A percentile compares a stretch with the other conserved stretches of the same genome.
Evolutionary conservation across 2,888 invertebrate species (phyloP).

Genomic region (Andricus curvator): DNA sequence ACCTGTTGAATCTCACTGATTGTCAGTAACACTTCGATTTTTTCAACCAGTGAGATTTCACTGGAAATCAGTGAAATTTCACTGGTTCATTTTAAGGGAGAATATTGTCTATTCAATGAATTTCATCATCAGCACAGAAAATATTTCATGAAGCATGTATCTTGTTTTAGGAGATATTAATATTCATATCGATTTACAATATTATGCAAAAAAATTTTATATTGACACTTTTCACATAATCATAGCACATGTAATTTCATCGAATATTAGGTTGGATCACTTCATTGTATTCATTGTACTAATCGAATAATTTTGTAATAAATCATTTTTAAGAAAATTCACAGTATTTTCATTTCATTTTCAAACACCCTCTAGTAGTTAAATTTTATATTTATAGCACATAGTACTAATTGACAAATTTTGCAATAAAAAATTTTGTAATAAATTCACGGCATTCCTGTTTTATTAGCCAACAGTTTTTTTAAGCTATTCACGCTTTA

Average conservation of each 20-base stretch:
- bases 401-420: too few species aligned
- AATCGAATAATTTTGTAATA: not conserved
- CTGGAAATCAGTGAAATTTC: too few species aligned
- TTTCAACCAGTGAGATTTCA: too few species aligned
- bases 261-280: not conserved
- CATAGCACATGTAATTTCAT: not conserved
- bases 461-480: too few species aligned
- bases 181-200: not conserved
- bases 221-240: not conserved
- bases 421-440: not conserved
- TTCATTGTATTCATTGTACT: not conserved
- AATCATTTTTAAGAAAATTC: not conserved
- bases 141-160: slow-evolving; percentile 17
- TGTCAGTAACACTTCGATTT: too few species aligned
- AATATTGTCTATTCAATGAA: slow-evolving; percentile 34
- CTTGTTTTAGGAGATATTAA: not conserved
- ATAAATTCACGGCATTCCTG: not conserved
- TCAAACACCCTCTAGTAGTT: not conserved
- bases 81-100: too few species aligned
- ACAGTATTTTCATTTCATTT: not conserved
- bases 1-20: too few species aligned
- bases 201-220: not conserved
- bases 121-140: not conserved
- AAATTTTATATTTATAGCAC: not conserved
- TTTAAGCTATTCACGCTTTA: too few species aligned